A percentile compares a stretch with the other conserved stretches of the same genome.
These are phyloP conservation scores for Zoanthus solanderi DNA, from an alignment of 92 coral and sea anemone species.

Conservation along the genomic window DNA sequence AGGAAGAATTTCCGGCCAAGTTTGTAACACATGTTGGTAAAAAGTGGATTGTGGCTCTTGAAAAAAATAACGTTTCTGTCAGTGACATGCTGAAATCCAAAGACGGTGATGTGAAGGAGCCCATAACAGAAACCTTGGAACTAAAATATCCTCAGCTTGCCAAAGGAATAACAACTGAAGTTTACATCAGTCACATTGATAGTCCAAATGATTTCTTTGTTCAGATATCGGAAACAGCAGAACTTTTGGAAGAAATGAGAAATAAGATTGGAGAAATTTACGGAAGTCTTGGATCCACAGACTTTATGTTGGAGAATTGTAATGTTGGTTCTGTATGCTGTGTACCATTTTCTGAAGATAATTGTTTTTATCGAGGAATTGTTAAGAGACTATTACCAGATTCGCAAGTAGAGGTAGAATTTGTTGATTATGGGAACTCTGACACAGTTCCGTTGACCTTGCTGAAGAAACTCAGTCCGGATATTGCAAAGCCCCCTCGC, in stretches of 20 bases:
- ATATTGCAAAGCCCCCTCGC: conserved; percentile 62
- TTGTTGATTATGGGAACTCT: conserved; percentile 91
- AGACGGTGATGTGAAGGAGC: neutral
- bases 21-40: conserved; percentile 1
- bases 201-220: conserved; percentile 62
- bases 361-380: conserved; percentile 81
- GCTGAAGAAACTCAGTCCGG: conserved; percentile 55
- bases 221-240: conserved; percentile 58
- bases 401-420: conserved; percentile 74
- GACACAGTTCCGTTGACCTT: conserved; percentile 62
- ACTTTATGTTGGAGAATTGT: conserved; percentile 1
- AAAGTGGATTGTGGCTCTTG: conserved; percentile 43
- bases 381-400: conserved; percentile 66
- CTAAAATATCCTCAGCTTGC: conserved; percentile 27
- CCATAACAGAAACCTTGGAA: conserved; percentile 1
- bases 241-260: conserved; percentile 33
- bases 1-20: conserved; percentile 40
- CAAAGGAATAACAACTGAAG: conserved; percentile 62
- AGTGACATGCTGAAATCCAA: conserved; percentile 50
- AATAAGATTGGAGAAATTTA: conserved; percentile 52
- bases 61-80: conserved; percentile 57
- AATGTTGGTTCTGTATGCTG: conserved; percentile 79
- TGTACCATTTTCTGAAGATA: conserved; percentile 79
- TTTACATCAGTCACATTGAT: conserved; percentile 70
- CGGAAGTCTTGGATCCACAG: conserved; percentile 50